These are phyloP conservation scores for Morpho deidamia DNA, from an alignment of 2,888 invertebrate genomes.

Conservation along the genomic window DNA sequence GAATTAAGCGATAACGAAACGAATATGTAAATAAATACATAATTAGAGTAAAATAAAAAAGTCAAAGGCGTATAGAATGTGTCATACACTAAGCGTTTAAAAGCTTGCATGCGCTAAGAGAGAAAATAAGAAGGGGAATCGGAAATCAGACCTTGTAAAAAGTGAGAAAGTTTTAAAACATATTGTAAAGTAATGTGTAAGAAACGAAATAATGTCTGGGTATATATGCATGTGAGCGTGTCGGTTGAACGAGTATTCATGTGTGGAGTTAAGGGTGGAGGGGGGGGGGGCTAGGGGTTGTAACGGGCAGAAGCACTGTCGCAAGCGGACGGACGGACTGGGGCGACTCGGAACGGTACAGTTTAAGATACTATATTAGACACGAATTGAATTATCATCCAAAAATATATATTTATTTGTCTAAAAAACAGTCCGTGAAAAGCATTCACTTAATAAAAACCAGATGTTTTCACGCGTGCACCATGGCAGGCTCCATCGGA, in stretches of 20 bases:
- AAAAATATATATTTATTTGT: too few relatives aligned
- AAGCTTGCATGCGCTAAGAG: conserved; percentile 25
- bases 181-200: conserved; percentile 22
- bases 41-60: conserved; percentile 14
- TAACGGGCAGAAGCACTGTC: conserved; percentile 32
- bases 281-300: conserved; percentile 25
- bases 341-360: conserved; percentile 29
- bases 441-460: too few relatives aligned
- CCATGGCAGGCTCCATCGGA: too few relatives aligned
- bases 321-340: conserved; percentile 38
- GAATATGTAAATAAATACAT: conserved; percentile 14
- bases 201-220: conserved; percentile 15
- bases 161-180: conserved; percentile 17
- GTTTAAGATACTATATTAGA: neutral
- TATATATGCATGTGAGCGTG: conserved; percentile 30
- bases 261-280: conserved; percentile 30
- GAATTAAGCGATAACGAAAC: conserved; percentile 12
- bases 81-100: conserved; percentile 12
- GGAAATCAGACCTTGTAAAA: conserved; percentile 17
- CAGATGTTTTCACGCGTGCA: too few relatives aligned
- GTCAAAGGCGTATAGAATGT: conserved; percentile 5
- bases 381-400: too few relatives aligned
- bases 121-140: conserved; percentile 9
- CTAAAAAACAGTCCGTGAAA: too few relatives aligned
- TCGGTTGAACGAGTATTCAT: conserved; percentile 33